phyloP scores from a whole-genome alignment of 92 coral and sea anemone genomes.

The Palythoa heliodiscus region DNA sequence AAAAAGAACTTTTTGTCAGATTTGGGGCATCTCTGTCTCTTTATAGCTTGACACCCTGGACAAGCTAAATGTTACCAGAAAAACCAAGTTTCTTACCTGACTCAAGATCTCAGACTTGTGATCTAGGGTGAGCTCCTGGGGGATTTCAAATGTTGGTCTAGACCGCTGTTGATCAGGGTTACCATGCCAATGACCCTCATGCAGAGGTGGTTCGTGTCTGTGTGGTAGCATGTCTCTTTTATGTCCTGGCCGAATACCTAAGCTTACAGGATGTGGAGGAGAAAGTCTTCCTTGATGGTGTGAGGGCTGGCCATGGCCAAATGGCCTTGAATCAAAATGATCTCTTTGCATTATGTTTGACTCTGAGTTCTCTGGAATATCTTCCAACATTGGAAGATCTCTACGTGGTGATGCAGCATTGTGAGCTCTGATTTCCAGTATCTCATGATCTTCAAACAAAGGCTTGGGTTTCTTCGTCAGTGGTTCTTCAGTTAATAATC shows the following conservation, averaged over 20 bases:
- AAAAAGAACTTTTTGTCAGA: not conserved
- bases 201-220: slow-evolving; percentile 39
- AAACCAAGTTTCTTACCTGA: slow-evolving; percentile 59
- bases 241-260: slow-evolving; percentile 8
- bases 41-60: not conserved
- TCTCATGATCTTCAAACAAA: slow-evolving; percentile 70
- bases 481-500: slow-evolving; percentile 61
- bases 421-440: slow-evolving; percentile 61
- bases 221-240: slow-evolving; percentile 1
- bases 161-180: slow-evolving; percentile 33
- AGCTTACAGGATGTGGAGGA: not conserved
- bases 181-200: slow-evolving; percentile 19
- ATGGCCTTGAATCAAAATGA: slow-evolving; percentile 24
- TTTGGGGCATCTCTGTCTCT: not conserved
- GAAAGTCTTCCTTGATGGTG: slow-evolving; percentile 17
- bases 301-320: slow-evolving; percentile 18
- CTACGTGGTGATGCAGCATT: slow-evolving; percentile 61
- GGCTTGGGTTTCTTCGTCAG: slow-evolving; percentile 75
- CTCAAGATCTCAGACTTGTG: slow-evolving; percentile 78
- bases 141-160: slow-evolving; percentile 78
- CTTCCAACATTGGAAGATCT: slow-evolving; percentile 48
- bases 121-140: slow-evolving; percentile 91
- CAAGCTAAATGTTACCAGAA: not conserved
- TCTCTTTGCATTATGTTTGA: slow-evolving; percentile 21
- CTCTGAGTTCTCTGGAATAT: slow-evolving; percentile 24